Percentiles rank a stretch among this genome's conserved stretches.
Conservation (phyloP, 2,797 vertebrate genomes). For the Cryptoprocta ferox region DNA sequence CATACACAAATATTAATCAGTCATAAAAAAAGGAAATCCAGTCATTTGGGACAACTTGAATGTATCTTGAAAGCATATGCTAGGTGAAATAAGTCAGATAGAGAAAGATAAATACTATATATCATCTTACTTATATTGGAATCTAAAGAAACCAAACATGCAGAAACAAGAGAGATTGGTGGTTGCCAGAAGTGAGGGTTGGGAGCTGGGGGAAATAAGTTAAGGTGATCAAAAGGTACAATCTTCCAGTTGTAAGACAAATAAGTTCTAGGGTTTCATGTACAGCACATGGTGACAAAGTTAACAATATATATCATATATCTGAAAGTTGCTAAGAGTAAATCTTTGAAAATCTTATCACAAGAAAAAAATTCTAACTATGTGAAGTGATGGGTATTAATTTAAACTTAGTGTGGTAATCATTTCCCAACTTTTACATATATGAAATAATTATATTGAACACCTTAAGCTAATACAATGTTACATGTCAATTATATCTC, state of each 20-base stretch:
- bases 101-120: not conserved
- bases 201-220: not conserved
- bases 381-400: not conserved
- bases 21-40: not conserved
- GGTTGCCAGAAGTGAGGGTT: not conserved
- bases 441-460: not conserved
- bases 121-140: not conserved
- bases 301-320: not conserved
- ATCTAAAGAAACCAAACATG: not conserved
- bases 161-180: not conserved
- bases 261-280: not conserved
- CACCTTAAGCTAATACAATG: not conserved
- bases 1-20: not conserved
- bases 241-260: not conserved
- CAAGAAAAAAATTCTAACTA: not conserved
- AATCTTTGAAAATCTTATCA: not conserved
- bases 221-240: not conserved
- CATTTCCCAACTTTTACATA: not conserved
- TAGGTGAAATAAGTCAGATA: not conserved
- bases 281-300: not conserved
- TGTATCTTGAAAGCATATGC: too few species aligned
- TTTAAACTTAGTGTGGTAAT: not conserved
- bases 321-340: not conserved
- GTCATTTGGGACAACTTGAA: not conserved
- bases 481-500: not conserved